Percentiles rank a stretch among this genome's conserved stretches.
phyloP scores from a whole-genome alignment of 2,888 invertebrate species.

The Bombyx huttoni region DNA sequence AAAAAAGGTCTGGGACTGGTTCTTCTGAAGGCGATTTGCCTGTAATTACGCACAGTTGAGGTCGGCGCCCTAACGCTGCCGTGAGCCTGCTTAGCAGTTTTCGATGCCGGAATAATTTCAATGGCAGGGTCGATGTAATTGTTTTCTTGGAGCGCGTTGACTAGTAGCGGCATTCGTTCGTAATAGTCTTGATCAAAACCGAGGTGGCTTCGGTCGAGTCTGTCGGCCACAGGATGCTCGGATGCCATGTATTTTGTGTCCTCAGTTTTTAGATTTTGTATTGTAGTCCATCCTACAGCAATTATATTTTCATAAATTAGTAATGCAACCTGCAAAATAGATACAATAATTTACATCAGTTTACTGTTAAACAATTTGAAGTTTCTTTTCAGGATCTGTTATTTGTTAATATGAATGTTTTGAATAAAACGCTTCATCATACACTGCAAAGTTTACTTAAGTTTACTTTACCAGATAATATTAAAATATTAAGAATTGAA shows the following conservation, averaged over 20 bases:
- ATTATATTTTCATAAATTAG: slow-evolving; percentile 65
- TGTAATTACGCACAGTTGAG: slow-evolving; percentile 18
- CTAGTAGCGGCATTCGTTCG: slow-evolving; percentile 59
- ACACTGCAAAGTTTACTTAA: too few species aligned
- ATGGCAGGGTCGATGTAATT: slow-evolving; percentile 36
- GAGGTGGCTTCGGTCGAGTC: slow-evolving; percentile 49
- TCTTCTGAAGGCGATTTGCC: slow-evolving; percentile 30
- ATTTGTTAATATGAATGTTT: too few species aligned
- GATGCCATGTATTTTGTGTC: slow-evolving; percentile 17
- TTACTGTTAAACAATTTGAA: too few species aligned
- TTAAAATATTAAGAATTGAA: slow-evolving; percentile 2
- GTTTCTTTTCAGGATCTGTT: too few species aligned
- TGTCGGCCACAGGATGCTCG: slow-evolving; percentile 47
- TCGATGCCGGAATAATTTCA: slow-evolving; percentile 23
- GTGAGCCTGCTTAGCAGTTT: slow-evolving; percentile 15
- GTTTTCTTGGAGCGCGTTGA: slow-evolving; percentile 60
- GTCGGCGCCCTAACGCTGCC: slow-evolving; percentile 12
- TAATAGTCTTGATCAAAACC: slow-evolving; percentile 62
- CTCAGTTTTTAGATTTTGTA: slow-evolving; percentile 36
- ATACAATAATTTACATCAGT: slow-evolving; percentile 2
- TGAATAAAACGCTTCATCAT: too few species aligned
- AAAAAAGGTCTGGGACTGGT: slow-evolving; percentile 68
- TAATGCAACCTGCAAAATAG: slow-evolving; percentile 56
- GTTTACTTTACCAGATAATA: background rate
- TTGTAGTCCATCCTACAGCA: slow-evolving; percentile 57